phyloP scores from a whole-genome alignment of 2,888 invertebrate species.

The Rhodophaea formosa region DNA sequence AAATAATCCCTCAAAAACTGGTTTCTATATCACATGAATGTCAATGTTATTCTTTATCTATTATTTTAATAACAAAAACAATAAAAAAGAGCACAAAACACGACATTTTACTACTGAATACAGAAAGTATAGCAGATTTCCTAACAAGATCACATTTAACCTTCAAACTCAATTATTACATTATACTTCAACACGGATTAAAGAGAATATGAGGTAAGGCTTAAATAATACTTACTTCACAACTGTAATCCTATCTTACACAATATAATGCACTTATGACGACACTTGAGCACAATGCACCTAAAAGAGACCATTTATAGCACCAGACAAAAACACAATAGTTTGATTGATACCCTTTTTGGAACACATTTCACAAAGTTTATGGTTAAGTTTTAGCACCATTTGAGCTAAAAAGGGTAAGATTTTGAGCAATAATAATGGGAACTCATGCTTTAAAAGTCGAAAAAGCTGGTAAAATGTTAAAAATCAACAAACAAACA shows the following conservation, averaged over 20 bases:
- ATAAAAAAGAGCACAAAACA: background rate
- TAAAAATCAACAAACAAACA: background rate
- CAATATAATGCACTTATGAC: background rate
- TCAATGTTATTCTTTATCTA: background rate
- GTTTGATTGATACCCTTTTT: background rate
- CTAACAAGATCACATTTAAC: background rate
- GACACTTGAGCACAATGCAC: background rate
- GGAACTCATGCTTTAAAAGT: background rate
- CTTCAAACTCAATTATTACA: constrained; percentile 1
- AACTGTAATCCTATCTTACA: background rate
- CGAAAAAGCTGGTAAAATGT: background rate
- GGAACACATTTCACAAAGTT: constrained; percentile 6
- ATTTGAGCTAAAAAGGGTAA: background rate
- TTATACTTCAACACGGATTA: background rate
- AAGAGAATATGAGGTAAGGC: background rate
- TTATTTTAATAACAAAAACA: background rate
- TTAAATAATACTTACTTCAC: constrained; percentile 9
- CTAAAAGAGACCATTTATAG: background rate
- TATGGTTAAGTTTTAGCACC: background rate
- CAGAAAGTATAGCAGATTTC: background rate
- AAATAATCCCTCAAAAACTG: too few species aligned
- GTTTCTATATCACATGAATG: too few species aligned
- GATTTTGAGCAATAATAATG: background rate
- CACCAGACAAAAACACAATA: constrained; percentile 1
- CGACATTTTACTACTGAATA: background rate